Percentiles rank a stretch among this genome's conserved stretches.
Conservation (phyloP, 2,888 invertebrate genomes). For the Drosophila stalkeri region DNA sequence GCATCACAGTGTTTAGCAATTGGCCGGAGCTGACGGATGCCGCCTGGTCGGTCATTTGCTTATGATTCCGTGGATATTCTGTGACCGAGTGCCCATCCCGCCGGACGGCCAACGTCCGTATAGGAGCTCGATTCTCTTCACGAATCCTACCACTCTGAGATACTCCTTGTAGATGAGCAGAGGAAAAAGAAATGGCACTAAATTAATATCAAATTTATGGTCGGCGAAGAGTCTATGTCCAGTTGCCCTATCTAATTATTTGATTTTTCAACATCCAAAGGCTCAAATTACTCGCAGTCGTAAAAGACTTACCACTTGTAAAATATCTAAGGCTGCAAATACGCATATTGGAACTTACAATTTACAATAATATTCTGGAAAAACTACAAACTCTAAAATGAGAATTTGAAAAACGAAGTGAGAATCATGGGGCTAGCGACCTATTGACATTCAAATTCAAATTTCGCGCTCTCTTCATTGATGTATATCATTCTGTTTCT, state of each 20-base stretch:
- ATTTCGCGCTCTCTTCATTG: no score
- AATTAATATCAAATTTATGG: background rate
- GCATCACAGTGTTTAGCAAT: slow-evolving; percentile 49
- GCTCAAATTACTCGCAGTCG: background rate
- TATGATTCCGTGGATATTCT: slow-evolving; percentile 51
- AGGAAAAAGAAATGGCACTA: background rate
- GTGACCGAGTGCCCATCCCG: background rate
- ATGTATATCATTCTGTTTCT: no score
- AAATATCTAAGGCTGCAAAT: background rate
- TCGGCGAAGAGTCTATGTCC: background rate
- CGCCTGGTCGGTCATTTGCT: slow-evolving; percentile 49
- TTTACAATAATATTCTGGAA: background rate
- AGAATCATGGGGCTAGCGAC: background rate
- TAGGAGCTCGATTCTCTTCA: slow-evolving; percentile 46
- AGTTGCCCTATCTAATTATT: background rate
- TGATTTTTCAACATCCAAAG: background rate
- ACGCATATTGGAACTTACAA: slow-evolving; percentile 1
- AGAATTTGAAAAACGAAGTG: background rate
- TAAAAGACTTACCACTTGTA: background rate
- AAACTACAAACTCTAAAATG: background rate
- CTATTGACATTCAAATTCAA: no score
- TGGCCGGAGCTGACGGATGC: slow-evolving; percentile 26
- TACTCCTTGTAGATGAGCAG: background rate
- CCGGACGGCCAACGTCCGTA: slow-evolving; percentile 41
- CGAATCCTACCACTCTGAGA: slow-evolving; percentile 2